Conservation (phyloP, 2,797 vertebrate genomes). For the Carapus acus region DNA sequence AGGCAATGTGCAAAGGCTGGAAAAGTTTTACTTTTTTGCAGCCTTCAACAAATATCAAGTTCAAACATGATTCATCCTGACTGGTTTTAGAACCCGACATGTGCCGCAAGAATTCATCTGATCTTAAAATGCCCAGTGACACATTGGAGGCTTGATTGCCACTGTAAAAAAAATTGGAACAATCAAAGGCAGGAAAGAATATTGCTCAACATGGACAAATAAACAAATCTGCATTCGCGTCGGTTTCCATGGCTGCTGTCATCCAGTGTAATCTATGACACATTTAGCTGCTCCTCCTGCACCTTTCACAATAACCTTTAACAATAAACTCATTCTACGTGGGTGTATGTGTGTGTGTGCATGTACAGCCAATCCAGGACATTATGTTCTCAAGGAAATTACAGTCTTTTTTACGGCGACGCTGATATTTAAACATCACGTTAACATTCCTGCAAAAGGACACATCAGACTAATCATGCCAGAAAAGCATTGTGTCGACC, state of each 20-base stretch:
- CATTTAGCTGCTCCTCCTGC: conserved; percentile 17
- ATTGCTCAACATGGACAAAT: neutral
- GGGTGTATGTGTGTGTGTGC: conserved; percentile 15
- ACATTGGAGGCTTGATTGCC: neutral
- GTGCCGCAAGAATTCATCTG: too few species aligned
- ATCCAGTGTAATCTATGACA: neutral
- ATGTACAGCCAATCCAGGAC: neutral
- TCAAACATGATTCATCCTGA: too few species aligned
- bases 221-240: too few species aligned
- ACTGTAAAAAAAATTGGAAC: neutral
- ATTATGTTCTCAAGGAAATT: conserved; percentile 1
- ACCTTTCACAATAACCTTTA: conserved; percentile 52
- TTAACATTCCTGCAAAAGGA: too few species aligned
- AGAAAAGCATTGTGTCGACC: too few species aligned
- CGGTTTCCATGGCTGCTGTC: neutral
- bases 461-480: conserved; percentile 43
- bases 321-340: conserved; percentile 28
- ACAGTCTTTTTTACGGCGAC: neutral
- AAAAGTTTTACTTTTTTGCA: too few species aligned
- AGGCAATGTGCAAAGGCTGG: too few species aligned
- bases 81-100: too few species aligned
- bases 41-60: too few species aligned
- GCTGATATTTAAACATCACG: conserved; percentile 42
- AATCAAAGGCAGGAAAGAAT: neutral
- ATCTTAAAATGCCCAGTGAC: too few species aligned